These are phyloP conservation scores for Cottus gobio DNA, from an alignment of 2,113 vertebrate species.

Conservation along the genomic window DNA sequence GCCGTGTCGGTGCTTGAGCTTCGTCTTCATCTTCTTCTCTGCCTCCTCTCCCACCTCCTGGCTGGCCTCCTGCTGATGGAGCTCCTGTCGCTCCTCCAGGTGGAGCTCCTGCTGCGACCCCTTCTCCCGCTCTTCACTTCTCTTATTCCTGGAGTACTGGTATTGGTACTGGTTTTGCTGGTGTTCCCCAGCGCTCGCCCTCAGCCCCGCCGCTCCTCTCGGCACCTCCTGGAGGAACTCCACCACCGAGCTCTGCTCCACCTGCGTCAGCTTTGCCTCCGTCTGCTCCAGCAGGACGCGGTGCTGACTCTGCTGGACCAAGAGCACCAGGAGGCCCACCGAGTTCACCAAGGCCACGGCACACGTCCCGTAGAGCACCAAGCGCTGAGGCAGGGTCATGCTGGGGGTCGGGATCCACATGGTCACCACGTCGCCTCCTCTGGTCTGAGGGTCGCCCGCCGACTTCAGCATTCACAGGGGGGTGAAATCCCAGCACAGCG, in stretches of 20 bases:
- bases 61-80: conserved; percentile 53
- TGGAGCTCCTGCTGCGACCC: conserved; percentile 38
- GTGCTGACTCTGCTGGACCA: conserved; percentile 87
- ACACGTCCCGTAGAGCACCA: conserved; percentile 82
- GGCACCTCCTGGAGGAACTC: conserved; percentile 80
- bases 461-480: conserved; percentile 54
- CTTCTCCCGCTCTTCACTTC: conserved; percentile 82
- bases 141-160: conserved; percentile 85
- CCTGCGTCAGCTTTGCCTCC: conserved; percentile 74
- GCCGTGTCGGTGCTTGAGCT: conserved; percentile 63
- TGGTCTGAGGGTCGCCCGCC: conserved; percentile 54
- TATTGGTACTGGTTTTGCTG: conserved; percentile 55
- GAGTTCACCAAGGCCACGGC: conserved; percentile 86
- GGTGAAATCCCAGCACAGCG: neutral
- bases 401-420: conserved; percentile 78
- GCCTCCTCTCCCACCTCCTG: conserved; percentile 69
- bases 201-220: conserved; percentile 44
- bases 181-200: conserved; percentile 3
- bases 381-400: conserved; percentile 78
- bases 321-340: conserved; percentile 85
- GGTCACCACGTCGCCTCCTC: conserved; percentile 63
- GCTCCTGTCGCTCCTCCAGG: no score
- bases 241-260: conserved; percentile 82
- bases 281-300: conserved; percentile 77
- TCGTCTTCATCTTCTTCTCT: conserved; percentile 79